A percentile compares a stretch with the other conserved stretches of the same genome.
These are phyloP conservation scores for Thamnaconus septentrionalis DNA, from an alignment of 2,113 vertebrate genomes.

Conservation along the genomic window DNA sequence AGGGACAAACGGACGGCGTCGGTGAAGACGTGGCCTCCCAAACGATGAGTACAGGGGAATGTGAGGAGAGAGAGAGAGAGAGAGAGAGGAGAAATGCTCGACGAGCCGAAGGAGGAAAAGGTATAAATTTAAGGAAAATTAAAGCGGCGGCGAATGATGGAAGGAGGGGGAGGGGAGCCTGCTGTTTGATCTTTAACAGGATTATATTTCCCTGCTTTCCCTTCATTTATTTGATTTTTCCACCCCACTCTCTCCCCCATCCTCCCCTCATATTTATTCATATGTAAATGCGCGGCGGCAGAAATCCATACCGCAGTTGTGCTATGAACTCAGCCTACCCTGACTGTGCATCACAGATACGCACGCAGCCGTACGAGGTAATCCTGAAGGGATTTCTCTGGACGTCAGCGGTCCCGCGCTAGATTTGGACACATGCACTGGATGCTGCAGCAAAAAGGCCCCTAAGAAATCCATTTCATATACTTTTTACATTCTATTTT, in stretches of 20 bases:
- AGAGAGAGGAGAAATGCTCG: background rate
- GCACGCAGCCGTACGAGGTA: slow-evolving; percentile 26
- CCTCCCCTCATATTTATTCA: slow-evolving; percentile 63
- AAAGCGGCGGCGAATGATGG: slow-evolving; percentile 40
- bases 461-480: background rate
- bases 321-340: slow-evolving; percentile 40
- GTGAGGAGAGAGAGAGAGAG: slow-evolving; percentile 24
- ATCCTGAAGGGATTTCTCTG: slow-evolving; percentile 51
- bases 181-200: slow-evolving; percentile 77
- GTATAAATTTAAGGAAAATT: slow-evolving; percentile 57
- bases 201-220: slow-evolving; percentile 66
- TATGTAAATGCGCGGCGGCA: slow-evolving; percentile 62
- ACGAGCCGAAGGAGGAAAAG: slow-evolving; percentile 33
- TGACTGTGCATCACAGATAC: slow-evolving; percentile 48
- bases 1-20: slow-evolving; percentile 34
- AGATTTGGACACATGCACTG: slow-evolving; percentile 9
- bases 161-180: slow-evolving; percentile 40
- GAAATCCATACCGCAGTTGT: slow-evolving; percentile 37
- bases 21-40: slow-evolving; percentile 16
- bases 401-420: slow-evolving; percentile 26
- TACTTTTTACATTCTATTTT: background rate
- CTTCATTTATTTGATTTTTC: slow-evolving; percentile 69
- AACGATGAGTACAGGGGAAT: background rate
- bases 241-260: no score
- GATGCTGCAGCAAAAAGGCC: background rate